phyloP scores from a whole-genome alignment of 2,797 vertebrate species.

The Coccyzus lansbergi region DNA sequence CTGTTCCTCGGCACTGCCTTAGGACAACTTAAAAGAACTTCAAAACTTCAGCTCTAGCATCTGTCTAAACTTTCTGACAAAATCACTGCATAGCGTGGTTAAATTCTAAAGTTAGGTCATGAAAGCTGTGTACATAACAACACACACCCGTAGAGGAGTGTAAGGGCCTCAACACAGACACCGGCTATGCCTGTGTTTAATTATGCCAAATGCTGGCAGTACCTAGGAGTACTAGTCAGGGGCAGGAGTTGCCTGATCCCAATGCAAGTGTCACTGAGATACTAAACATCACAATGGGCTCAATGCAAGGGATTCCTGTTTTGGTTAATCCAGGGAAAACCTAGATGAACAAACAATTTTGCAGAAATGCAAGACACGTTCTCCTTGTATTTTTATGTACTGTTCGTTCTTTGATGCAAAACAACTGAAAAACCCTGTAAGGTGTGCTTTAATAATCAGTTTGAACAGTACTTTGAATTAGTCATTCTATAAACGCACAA shows the following conservation, averaged over 20 bases:
- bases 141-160: neutral
- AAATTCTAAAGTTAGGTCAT: neutral
- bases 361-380: neutral
- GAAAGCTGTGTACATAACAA: neutral
- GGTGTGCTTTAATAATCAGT: neutral
- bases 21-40: neutral
- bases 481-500: neutral
- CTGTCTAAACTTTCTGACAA: slow-evolving; percentile 4
- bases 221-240: rapidly evolving
- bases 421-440: neutral
- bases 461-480: neutral
- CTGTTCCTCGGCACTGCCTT: neutral
- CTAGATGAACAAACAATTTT: neutral
- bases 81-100: rapidly evolving
- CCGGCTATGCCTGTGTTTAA: neutral
- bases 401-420: neutral
- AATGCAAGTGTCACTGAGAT: neutral
- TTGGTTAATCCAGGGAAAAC: neutral
- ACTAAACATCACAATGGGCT: rapidly evolving
- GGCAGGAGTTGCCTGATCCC: neutral
- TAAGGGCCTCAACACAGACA: neutral
- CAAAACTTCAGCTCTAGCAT: neutral
- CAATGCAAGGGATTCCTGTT: neutral
- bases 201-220: neutral
- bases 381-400: neutral